Base-by-base conservation (phyloP, 2,797 vertebrate genomes). In the Xiphorhynchus erythropygius region DNA sequence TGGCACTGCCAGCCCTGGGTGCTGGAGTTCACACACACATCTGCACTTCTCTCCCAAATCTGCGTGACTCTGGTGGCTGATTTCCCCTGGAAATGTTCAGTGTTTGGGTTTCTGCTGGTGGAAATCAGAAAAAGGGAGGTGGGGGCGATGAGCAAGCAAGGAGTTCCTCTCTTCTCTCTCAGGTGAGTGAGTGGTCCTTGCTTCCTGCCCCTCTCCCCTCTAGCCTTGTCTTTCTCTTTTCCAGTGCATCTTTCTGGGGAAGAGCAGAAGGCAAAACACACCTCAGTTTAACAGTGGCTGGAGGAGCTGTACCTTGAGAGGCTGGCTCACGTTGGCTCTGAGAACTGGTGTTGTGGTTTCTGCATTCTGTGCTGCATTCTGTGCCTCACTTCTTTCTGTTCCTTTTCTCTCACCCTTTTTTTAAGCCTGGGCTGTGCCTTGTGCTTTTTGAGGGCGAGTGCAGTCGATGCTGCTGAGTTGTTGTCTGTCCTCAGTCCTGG, bases 211-310 rank as follows among this genome's bases (percentile, higher is more conserved):
- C 60, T 47, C 15, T 50, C 44, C 52, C n/a, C 49, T 60, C 52
- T 62, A 0, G 19, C 47, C 47, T 59, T 41, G 1, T 21, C 27
- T 28, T 37, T n/a, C 22, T 53, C 11, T 5, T 0, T 50, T 21
- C 16, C 37, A 4, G 5, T 7, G 49, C 55, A 2, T 25, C 37
- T 23, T 73, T 15, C 30, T 2, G 2, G 65, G 81, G 57, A 10
- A 0, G 12, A 21, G 64, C 18, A 42, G 71, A 37, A 56, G 39
- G 32, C 49, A 23, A 2, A 39, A 5, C 1, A 1, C 5, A 1
- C 6, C 16, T 9, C 5, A 13, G 59, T 67, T 22, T 37, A 13
- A 3, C 16, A 4, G 56, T 49, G 56, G 47, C 18, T 37, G 59
- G 6, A 5, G 49, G 2, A 27, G 52, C 83, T 92, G 90, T 37